Conservation (phyloP, 2,888 invertebrate genomes). For the Colostygia pectinataria region DNA sequence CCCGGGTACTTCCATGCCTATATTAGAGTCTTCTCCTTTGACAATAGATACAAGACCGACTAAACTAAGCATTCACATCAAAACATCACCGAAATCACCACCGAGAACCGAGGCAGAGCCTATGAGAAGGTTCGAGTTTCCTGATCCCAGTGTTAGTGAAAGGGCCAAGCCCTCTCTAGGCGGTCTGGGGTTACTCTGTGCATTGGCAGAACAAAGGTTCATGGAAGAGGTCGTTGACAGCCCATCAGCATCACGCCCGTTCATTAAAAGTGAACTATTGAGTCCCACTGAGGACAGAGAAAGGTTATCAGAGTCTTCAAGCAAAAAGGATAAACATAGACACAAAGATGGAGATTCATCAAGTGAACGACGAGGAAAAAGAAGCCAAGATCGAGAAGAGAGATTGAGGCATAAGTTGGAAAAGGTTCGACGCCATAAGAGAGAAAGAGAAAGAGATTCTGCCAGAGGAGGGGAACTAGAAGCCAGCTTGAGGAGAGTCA, state of each 20-base stretch:
- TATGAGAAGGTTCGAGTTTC: constrained; percentile 68
- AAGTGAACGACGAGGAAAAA: constrained; percentile 64
- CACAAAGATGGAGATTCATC: constrained; percentile 69
- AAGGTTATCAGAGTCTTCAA: constrained; percentile 42
- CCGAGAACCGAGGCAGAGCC: constrained; percentile 64
- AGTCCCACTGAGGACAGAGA: constrained; percentile 60
- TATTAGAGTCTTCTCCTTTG: constrained; percentile 57
- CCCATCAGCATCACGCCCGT: constrained; percentile 60
- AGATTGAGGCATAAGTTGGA: constrained; percentile 71
- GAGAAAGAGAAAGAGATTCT: constrained; percentile 64
- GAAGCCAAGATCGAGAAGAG: constrained; percentile 70
- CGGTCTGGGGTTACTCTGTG: constrained; percentile 90
- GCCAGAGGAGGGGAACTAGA: constrained; percentile 66
- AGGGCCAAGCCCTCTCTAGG: constrained; percentile 79
- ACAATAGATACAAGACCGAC: constrained; percentile 71
- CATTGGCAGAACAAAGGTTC: constrained; percentile 92
- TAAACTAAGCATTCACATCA: constrained; percentile 71
- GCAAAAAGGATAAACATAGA: constrained; percentile 67
- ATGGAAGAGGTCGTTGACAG: constrained; percentile 87
- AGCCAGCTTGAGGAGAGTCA: constrained; percentile 68
- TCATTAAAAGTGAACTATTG: constrained; percentile 67
- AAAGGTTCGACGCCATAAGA: constrained; percentile 71
- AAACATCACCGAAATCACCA: constrained; percentile 73
- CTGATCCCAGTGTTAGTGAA: constrained; percentile 52
- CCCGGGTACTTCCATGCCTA: constrained; percentile 62